Base-by-base conservation (phyloP, 2,888 invertebrate genomes). In the Parasteatoda lunata region DNA sequence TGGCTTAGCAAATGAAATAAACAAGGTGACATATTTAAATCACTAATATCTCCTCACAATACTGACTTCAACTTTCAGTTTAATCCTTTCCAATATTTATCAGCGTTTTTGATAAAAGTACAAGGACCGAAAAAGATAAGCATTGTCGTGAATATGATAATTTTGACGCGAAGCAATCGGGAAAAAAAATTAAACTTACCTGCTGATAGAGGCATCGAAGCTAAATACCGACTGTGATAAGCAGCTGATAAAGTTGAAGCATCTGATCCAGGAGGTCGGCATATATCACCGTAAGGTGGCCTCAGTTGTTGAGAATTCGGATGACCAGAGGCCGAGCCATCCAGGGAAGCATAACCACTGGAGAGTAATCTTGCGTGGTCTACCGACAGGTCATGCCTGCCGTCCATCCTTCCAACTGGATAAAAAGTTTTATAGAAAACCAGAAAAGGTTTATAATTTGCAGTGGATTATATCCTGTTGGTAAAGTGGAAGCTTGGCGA, bases 201-300 rank as follows among this genome's bases (percentile, higher is more conserved):
- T 70, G 85, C 77, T 6, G 86, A 54, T 7, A 87, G 30, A 4
- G 86, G 86, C 82, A 82, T 77, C 15, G 86, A 87, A 7, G 86
- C 77, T 66, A 87, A 77, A 51, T 82, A 87, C 47, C 86, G 86
- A 48, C 86, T 87, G 49, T 87, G 86, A 30, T 87, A 87, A 7
- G 79, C 79, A 3, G 80, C 80, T 3, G 85, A 76, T 48, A 82
- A 30, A 0, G 86, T 73, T 6, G 81, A 77, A 3, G 86, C 75
- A 45, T 82, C 86, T n/a, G 80, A 47, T 11, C 80, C 77, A 0
- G 81, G 77, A 4, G 80, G 76, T 11, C 85, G 59, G 76, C 85
- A 80, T 49, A 86, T 48, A 0, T 77, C 81, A 15, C 81, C 81
- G 64, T 87, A 87, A 51, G 86, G 86, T 3, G 81, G 86, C 77